Conservation (phyloP, 1,140 invertebrate species). For the Dendrolimus punctatus region DNA sequence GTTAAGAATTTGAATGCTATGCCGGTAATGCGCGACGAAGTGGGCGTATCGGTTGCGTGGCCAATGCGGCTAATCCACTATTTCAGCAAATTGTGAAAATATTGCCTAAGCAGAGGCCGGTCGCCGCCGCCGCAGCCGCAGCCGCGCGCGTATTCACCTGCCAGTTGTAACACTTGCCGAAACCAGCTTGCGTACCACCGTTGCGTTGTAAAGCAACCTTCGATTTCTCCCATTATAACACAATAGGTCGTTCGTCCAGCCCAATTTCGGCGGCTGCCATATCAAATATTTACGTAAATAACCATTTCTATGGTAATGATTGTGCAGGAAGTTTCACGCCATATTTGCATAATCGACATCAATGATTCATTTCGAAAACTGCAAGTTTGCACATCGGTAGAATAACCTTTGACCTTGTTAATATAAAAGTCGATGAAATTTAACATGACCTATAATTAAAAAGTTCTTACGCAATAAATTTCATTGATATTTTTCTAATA, state of each 20-base stretch:
- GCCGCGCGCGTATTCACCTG: conserved; percentile 10
- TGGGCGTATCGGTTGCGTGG: conserved; percentile 21
- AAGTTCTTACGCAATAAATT: too few relatives aligned
- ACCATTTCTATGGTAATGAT: conserved; percentile 5
- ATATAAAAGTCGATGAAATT: too few relatives aligned
- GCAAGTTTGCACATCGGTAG: too few relatives aligned
- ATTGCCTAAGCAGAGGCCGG: conserved; percentile 27
- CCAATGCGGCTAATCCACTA: conserved; percentile 41
- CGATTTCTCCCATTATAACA: conserved; percentile 52
- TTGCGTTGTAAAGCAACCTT: conserved; percentile 36
- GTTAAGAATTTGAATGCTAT: conserved; percentile 6
- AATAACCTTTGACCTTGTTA: too few relatives aligned
- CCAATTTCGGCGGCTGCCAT: conserved; percentile 23
- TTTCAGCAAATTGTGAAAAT: conserved; percentile 47
- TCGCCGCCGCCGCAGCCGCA: conserved; percentile 27
- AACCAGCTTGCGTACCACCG: conserved; percentile 31
- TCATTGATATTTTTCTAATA: too few relatives aligned
- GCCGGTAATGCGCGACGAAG: conserved; percentile 13
- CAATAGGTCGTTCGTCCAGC: conserved; percentile 42
- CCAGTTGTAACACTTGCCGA: conserved; percentile 19
- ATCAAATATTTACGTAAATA: conserved; percentile 22
- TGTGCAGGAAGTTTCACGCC: conserved; percentile 4
- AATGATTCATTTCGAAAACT: too few relatives aligned
- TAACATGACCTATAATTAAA: too few relatives aligned
- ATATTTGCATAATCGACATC: background rate